A percentile compares a stretch with the other conserved stretches of the same genome.
Conservation (phyloP, 2,113 vertebrate genomes). For the Pionites leucogaster region DNA sequence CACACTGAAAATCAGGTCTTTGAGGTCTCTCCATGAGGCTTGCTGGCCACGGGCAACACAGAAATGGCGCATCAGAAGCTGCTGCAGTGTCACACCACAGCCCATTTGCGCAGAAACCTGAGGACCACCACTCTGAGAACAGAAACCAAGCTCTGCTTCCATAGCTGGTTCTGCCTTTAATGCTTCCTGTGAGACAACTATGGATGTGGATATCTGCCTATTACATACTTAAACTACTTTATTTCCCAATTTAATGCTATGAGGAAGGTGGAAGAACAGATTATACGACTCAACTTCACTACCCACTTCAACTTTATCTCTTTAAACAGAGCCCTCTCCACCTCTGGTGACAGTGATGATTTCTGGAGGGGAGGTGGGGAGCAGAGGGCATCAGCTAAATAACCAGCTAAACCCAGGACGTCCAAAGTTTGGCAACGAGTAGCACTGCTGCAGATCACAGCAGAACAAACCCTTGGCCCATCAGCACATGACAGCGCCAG, state of each 20-base stretch:
- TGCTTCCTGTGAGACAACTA: neutral
- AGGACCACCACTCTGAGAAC: neutral
- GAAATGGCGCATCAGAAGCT: neutral
- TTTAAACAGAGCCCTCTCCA: neutral
- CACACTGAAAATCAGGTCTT: neutral
- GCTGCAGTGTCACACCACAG: neutral
- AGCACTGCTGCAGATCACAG: neutral
- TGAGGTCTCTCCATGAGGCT: neutral
- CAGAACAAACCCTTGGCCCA: neutral
- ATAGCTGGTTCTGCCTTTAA: accelerated
- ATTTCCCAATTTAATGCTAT: accelerated
- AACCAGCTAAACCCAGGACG: neutral
- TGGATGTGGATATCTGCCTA: neutral
- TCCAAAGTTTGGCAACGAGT: too few relatives aligned
- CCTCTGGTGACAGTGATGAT: neutral
- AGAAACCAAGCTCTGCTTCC: neutral
- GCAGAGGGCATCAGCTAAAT: neutral
- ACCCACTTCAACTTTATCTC: neutral
- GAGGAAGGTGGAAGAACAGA: neutral
- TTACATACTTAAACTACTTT: neutral
- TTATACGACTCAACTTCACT: accelerated
- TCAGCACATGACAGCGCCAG: accelerated
- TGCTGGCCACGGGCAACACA: accelerated
- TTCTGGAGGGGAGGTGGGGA: neutral
- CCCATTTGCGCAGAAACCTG: neutral